These are phyloP conservation scores for Lacerta agilis DNA, from an alignment of 2,797 vertebrate genomes.

Conservation along the genomic window DNA sequence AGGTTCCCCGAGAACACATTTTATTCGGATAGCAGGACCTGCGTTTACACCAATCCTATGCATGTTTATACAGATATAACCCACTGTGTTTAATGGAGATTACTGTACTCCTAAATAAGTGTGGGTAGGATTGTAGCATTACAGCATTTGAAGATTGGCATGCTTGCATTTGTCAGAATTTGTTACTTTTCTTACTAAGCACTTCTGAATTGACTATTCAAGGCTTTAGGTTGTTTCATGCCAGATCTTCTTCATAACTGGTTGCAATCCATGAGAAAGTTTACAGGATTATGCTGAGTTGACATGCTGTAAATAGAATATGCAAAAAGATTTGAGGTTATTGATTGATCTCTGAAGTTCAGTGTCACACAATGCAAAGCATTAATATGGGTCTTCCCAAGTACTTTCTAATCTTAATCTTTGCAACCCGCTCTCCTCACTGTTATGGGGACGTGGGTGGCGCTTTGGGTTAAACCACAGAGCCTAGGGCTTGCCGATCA, in stretches of 20 bases:
- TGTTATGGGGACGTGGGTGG: too few species aligned
- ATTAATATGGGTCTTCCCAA: not conserved
- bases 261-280: not conserved
- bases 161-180: conserved; percentile 7
- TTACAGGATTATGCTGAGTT: not conserved
- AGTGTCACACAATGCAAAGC: not conserved
- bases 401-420: not conserved
- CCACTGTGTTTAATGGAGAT: not conserved
- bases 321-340: not conserved
- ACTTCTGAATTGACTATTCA: not conserved
- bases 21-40: too few species aligned
- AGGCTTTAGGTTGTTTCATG: not conserved
- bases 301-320: not conserved
- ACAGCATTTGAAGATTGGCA: not conserved
- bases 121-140: not conserved
- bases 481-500: too few species aligned
- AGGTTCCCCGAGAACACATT: too few species aligned
- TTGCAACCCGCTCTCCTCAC: not conserved
- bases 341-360: not conserved
- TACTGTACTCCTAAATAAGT: not conserved
- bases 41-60: not conserved
- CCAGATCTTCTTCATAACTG: not conserved
- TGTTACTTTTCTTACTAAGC: not conserved
- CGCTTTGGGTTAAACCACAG: too few species aligned
- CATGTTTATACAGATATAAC: not conserved